A percentile compares a stretch with the other conserved stretches of the same genome.
Conservation (phyloP, 2,113 vertebrate species). For the Empidonax alnorum region DNA sequence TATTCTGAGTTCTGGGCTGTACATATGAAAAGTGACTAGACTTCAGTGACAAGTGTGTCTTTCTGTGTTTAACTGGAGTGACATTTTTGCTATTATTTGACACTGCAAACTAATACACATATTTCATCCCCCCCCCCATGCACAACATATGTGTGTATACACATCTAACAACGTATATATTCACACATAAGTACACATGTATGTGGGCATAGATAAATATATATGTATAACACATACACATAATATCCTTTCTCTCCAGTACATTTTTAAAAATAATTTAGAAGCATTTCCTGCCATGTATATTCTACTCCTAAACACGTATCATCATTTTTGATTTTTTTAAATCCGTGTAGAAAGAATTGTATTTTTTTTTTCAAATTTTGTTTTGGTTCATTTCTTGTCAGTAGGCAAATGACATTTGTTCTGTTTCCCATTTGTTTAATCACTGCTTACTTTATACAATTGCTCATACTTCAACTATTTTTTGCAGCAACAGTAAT, state of each 20-base stretch:
- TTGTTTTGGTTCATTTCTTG: background rate
- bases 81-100: background rate
- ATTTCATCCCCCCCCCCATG: background rate
- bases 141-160: fast-evolving
- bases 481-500: background rate
- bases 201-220: too few species aligned
- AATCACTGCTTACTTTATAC: background rate
- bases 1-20: background rate
- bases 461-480: background rate
- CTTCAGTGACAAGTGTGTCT: background rate
- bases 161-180: background rate
- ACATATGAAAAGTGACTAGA: background rate
- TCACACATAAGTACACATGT: background rate
- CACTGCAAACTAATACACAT: background rate
- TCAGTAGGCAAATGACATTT: background rate
- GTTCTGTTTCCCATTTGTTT: background rate
- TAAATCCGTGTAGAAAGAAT: background rate
- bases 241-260: background rate
- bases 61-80: background rate
- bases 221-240: background rate
- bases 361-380: background rate
- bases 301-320: background rate
- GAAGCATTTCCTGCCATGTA: background rate
- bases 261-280: background rate
- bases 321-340: background rate